Percentiles rank a stretch among this genome's conserved stretches.
Evolutionary conservation across 2,113 vertebrate species (phyloP).

Genomic region (human): DNA sequence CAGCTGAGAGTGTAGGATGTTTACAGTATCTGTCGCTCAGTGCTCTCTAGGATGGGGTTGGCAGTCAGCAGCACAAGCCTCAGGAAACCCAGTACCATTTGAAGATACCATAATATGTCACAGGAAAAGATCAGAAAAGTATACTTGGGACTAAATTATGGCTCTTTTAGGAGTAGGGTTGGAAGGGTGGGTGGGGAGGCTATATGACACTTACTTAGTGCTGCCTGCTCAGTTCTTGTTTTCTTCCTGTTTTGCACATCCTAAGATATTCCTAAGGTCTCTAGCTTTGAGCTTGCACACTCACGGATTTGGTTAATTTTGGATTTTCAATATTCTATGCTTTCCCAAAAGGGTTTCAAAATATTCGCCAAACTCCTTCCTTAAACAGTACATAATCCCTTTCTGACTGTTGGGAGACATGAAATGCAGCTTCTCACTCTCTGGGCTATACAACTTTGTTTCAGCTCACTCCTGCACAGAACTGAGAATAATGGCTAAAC

Average conservation of each 20-base stretch:
- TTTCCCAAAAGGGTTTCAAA: slow-evolving; percentile 39
- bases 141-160: background rate
- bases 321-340: background rate
- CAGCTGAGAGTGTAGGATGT: slow-evolving; percentile 99
- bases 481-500: slow-evolving; percentile 37
- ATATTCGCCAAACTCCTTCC: background rate
- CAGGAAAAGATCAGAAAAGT: background rate
- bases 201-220: background rate
- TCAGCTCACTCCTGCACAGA: slow-evolving; percentile 33
- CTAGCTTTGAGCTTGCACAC: background rate
- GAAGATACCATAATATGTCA: background rate
- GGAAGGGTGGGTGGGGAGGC: background rate
- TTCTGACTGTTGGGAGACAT: slow-evolving; percentile 29
- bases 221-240: background rate
- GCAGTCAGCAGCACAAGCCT: slow-evolving; percentile 59
- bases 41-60: slow-evolving; percentile 71
- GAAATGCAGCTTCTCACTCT: background rate
- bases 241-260: background rate
- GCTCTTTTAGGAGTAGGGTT: background rate
- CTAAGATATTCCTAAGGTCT: slow-evolving; percentile 2
- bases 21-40: slow-evolving; percentile 95
- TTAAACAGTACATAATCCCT: slow-evolving; percentile 6
- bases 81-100: slow-evolving; percentile 50
- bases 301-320: background rate
- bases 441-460: slow-evolving; percentile 6